Evolutionary conservation across 2,113 vertebrate genomes (phyloP), one percentile per base, ranked within the genome.

Genomic region (Ariopsis seemanni): DNA sequence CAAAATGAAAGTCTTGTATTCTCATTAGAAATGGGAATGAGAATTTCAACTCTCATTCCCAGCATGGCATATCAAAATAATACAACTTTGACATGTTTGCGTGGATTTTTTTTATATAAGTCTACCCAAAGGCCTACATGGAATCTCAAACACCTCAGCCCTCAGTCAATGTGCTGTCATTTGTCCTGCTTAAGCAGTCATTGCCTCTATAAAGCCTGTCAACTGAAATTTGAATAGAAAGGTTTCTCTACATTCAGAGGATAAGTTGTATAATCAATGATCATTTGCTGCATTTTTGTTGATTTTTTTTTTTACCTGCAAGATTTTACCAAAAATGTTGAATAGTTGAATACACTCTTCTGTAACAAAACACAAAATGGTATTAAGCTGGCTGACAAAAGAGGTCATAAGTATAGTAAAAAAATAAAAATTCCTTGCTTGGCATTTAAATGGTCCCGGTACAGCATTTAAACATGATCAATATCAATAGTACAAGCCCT

Each of bases 21-120:
- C 63, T 84, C 82, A 72, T 20, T 52, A 52, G 65, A n/a, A 17
- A 20, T 55, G 25, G 48, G 27, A 67, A 83, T 50, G 42, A 83
- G 82, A 48, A 27, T 83, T 67, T 83, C 11, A 83, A 67, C 25
- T 52, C 11, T 83, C 58, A 83, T 63, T 65, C 79, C 30, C 79
- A 82, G 58, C 34, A 62, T 60, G 27, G 60, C 25, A 25, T 63
- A 50, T 50, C 1, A 27, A 63, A 50, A 63, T 34, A 65, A 65
- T 62, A 82, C 80, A 83, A 25, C 62, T 63, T n/a, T 63, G 5
- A 58, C 57, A 58, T 58, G 4, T 58, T 58, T 58, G 57, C 57
- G 8, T 63, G 62, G 2, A 63, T 42, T 42, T 42, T 25, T 63
- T 63, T 63, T 63, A 25, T n/a, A 63, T 17, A 58, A 58, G 18